A percentile compares a stretch with the other conserved stretches of the same genome.
Evolutionary conservation across 2,113 vertebrate genomes (phyloP).

Genomic region (Syngnathus floridae): DNA sequence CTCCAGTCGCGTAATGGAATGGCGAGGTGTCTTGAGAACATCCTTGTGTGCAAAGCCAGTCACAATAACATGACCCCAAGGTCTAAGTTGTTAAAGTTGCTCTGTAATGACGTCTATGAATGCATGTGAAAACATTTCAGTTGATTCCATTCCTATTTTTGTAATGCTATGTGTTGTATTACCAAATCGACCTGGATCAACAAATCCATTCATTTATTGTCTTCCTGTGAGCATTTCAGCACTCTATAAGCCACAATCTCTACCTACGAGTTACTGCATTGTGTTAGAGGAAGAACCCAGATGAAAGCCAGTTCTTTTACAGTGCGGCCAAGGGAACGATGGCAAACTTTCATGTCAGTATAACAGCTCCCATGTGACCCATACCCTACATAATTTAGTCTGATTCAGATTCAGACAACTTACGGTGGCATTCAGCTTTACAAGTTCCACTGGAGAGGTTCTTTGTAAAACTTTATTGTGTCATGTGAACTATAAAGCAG

Average conservation of each 20-base stretch:
- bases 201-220: neutral
- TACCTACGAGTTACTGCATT: neutral
- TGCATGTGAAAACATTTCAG: conserved; percentile 16
- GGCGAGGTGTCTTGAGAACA: conserved; percentile 16
- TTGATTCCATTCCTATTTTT: neutral
- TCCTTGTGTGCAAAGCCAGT: conserved; percentile 29
- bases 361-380: neutral
- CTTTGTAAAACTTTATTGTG: neutral
- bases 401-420: neutral
- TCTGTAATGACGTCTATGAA: neutral
- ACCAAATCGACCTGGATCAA: too few species aligned
- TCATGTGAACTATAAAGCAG: neutral
- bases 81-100: conserved; percentile 21
- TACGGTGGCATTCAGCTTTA: neutral
- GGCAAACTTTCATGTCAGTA: neutral
- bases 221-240: neutral
- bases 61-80: conserved; percentile 40
- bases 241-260: neutral
- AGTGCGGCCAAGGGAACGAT: neutral
- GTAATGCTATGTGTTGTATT: neutral
- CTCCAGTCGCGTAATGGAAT: conserved; percentile 1
- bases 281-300: neutral
- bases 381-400: too few species aligned
- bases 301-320: neutral
- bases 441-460: neutral